Conservation (phyloP, 2,888 invertebrate species). For the Stenoptilia bipunctidactyla region DNA sequence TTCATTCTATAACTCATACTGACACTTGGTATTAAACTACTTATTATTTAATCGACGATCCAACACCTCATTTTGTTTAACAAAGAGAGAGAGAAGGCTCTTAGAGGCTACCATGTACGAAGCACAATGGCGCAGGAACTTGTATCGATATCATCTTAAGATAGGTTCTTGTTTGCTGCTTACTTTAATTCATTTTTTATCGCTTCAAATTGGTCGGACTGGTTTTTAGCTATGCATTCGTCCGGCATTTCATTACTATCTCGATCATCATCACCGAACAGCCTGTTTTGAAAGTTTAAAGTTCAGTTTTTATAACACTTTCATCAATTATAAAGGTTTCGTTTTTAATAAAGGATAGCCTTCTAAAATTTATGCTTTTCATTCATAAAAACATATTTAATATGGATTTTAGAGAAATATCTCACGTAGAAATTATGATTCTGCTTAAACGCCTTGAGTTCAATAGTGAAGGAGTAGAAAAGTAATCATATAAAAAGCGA, state of each 20-base stretch:
- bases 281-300: slow-evolving; percentile 50
- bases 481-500: neutral
- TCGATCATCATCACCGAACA: slow-evolving; percentile 37
- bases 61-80: slow-evolving; percentile 69
- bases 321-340: neutral
- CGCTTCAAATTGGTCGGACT: slow-evolving; percentile 56
- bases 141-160: slow-evolving; percentile 61
- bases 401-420: neutral
- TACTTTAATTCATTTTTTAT: slow-evolving; percentile 70
- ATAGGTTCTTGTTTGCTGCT: slow-evolving; percentile 32
- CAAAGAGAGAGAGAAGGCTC: slow-evolving; percentile 60
- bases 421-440: neutral
- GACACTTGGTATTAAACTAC: slow-evolving; percentile 33
- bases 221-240: slow-evolving; percentile 44
- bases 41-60: slow-evolving; percentile 66
- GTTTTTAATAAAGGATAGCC: too few relatives aligned
- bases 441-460: too few relatives aligned
- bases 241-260: slow-evolving; percentile 39
- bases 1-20: neutral
- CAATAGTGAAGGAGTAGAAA: neutral
- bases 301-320: slow-evolving; percentile 21
- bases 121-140: slow-evolving; percentile 49
- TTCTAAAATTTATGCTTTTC: too few relatives aligned
- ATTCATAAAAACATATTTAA: neutral
- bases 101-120: slow-evolving; percentile 55